phyloP scores from a whole-genome alignment of 2,797 vertebrate genomes.

The Lepilemur ruficaudatus region DNA sequence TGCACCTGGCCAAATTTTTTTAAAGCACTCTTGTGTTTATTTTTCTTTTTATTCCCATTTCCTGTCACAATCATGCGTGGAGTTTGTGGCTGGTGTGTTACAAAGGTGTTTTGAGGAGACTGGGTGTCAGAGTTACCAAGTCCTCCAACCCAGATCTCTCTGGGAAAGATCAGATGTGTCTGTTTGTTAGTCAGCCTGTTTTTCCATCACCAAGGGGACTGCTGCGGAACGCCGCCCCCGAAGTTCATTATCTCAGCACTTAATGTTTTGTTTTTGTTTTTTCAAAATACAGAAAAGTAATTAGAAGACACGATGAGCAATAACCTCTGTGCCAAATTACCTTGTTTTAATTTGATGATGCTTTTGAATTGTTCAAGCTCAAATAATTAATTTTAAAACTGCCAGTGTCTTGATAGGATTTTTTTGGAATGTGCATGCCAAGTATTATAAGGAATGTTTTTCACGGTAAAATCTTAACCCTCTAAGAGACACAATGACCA shows the following conservation, averaged over 20 bases:
- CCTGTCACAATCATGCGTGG: not conserved
- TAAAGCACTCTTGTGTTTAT: not conserved
- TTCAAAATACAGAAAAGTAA: conserved; percentile 78
- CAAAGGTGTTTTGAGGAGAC: not conserved
- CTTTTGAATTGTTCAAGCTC: conserved; percentile 75
- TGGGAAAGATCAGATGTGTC: not conserved
- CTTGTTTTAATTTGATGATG: conserved; percentile 66
- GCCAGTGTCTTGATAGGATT: conserved; percentile 53
- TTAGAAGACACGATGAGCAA: conserved; percentile 71
- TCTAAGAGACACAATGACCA: conserved; percentile 39
- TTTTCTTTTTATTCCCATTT: not conserved
- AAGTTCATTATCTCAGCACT: conserved; percentile 69
- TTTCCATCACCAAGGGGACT: conserved; percentile 16
- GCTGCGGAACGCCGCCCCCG: conserved; percentile 31
- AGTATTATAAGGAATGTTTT: conserved; percentile 64
- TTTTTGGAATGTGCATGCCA: conserved; percentile 63
- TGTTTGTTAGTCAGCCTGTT: conserved; percentile 29
- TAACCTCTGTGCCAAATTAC: conserved; percentile 68
- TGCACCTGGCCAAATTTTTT: not conserved
- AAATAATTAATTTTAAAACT: conserved; percentile 74
- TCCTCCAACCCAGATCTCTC: not conserved
- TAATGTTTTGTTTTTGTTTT: conserved; percentile 70
- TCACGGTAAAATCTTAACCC: conserved; percentile 52
- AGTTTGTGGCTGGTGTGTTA: too few relatives aligned
- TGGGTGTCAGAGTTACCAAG: not conserved